A percentile compares a stretch with the other conserved stretches of the same genome.
Evolutionary conservation across 2,888 invertebrate genomes (phyloP).

Genomic region (Ochropleura leucogaster): DNA sequence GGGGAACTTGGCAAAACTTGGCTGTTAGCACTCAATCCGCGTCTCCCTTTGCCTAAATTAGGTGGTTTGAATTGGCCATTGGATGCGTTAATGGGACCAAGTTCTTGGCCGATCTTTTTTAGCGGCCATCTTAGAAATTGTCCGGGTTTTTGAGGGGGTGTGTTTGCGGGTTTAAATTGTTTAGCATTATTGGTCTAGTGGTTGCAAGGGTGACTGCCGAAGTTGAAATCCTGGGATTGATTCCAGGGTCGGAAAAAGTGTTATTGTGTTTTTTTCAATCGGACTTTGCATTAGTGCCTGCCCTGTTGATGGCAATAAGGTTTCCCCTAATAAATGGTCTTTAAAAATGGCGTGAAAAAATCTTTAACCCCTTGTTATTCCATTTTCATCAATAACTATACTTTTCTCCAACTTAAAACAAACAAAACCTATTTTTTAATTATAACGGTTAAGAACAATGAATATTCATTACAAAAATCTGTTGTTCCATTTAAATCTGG

Average conservation of each 20-base stretch:
- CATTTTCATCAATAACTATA: not conserved
- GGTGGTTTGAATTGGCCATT: slow-evolving; percentile 67
- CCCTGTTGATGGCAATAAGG: too few relatives aligned
- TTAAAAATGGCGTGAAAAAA: too few relatives aligned
- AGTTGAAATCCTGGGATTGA: too few relatives aligned
- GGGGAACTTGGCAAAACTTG: slow-evolving; percentile 53
- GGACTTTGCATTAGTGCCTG: too few relatives aligned
- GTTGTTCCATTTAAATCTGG: slow-evolving; percentile 41
- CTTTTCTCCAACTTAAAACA: not conserved
- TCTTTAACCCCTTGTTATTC: not conserved
- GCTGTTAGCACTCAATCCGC: slow-evolving; percentile 62
- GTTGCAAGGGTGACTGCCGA: too few relatives aligned
- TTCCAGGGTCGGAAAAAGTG: too few relatives aligned
- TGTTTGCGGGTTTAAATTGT: not conserved
- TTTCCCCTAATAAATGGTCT: too few relatives aligned
- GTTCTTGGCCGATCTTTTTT: slow-evolving; percentile 61
- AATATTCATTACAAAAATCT: slow-evolving; percentile 34
- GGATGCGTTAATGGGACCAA: slow-evolving; percentile 63
- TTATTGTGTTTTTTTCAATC: too few relatives aligned
- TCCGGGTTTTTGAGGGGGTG: slow-evolving; percentile 10
- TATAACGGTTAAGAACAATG: slow-evolving; percentile 6
- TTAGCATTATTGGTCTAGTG: too few relatives aligned
- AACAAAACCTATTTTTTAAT: not conserved
- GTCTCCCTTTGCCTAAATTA: slow-evolving; percentile 54
- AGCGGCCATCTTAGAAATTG: slow-evolving; percentile 32